These are phyloP conservation scores for Allygus modestus DNA, from an alignment of 2,888 invertebrate species.

Conservation along the genomic window DNA sequence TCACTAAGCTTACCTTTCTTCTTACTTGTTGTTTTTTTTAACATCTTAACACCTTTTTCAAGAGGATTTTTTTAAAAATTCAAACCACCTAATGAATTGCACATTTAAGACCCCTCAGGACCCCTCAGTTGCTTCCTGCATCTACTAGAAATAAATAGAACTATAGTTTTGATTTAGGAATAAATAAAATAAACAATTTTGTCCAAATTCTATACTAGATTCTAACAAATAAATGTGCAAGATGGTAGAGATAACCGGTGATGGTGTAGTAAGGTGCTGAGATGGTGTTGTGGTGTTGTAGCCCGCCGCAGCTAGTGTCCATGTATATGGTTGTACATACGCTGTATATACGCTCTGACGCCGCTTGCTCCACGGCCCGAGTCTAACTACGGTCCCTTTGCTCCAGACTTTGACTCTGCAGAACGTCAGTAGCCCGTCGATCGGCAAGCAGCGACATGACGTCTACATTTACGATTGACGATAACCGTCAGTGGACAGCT, in stretches of 20 bases:
- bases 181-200: too few relatives aligned
- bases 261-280: constrained; percentile 19
- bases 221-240: constrained; percentile 16
- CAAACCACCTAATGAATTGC: too few relatives aligned
- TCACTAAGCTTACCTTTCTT: too few relatives aligned
- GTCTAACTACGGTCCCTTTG: constrained; percentile 6
- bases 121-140: too few relatives aligned
- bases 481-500: neutral
- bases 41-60: too few relatives aligned
- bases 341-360: constrained; percentile 36
- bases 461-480: neutral
- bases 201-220: too few relatives aligned
- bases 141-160: too few relatives aligned
- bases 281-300: constrained; percentile 47
- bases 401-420: constrained; percentile 33
- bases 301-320: constrained; percentile 48
- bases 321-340: constrained; percentile 51
- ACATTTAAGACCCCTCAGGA: too few relatives aligned
- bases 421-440: neutral
- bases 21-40: too few relatives aligned
- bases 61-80: too few relatives aligned
- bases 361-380: neutral
- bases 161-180: too few relatives aligned
- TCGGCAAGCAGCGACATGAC: too few relatives aligned
- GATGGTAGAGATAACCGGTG: neutral